Evolutionary conservation across 1,140 invertebrate genomes (phyloP).

Genomic region (Calliopsis andreniformis): DNA sequence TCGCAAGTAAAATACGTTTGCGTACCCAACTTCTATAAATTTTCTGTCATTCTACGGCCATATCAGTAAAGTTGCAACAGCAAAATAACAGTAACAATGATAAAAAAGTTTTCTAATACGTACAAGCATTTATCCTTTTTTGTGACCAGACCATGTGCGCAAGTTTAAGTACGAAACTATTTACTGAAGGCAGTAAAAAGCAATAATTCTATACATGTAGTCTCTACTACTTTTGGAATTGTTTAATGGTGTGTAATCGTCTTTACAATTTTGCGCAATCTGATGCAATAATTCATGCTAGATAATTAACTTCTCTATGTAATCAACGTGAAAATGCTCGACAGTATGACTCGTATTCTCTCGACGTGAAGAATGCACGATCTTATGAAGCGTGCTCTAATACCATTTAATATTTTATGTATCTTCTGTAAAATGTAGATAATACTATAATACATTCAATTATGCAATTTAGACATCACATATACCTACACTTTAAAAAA

Average conservation of each 20-base stretch:
- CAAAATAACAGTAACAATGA: neutral
- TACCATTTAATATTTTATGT: too few relatives aligned
- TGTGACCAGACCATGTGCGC: neutral
- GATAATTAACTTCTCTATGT: neutral
- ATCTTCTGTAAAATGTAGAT: too few relatives aligned
- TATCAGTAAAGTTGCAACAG: neutral
- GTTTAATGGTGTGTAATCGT: too few relatives aligned
- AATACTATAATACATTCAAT: too few relatives aligned
- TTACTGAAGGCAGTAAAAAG: too few relatives aligned
- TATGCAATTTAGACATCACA: too few relatives aligned
- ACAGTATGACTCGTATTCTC: neutral
- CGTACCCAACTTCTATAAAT: constrained; percentile 13
- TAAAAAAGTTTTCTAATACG: neutral
- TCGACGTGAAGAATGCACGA: too few relatives aligned
- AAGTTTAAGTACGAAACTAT: too few relatives aligned
- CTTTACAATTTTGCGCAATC: neutral
- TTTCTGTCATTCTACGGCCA: neutral
- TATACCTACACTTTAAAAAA: too few relatives aligned
- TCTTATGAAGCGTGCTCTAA: too few relatives aligned
- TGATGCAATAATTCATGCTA: neutral
- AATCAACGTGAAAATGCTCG: neutral
- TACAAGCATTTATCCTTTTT: neutral
- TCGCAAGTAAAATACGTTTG: neutral
- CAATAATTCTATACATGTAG: too few relatives aligned
- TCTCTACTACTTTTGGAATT: too few relatives aligned